A percentile compares a stretch with the other conserved stretches of the same genome.
phyloP scores from a whole-genome alignment of 2,797 vertebrate species.

The Micropoecilia bifurca region DNA sequence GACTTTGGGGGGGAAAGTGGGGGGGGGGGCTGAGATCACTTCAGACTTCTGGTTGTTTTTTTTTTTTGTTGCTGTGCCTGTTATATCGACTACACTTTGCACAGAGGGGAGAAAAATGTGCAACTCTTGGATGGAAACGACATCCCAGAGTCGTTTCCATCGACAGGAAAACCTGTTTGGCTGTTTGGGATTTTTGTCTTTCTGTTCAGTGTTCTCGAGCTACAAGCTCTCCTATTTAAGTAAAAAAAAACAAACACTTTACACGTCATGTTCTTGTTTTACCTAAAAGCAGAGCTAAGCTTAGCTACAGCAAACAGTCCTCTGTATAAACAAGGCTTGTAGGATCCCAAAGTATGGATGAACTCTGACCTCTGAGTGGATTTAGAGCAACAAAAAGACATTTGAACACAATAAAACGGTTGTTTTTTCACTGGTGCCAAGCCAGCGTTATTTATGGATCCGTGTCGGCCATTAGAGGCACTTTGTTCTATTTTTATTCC shows the following conservation, averaged over 20 bases:
- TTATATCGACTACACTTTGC: constrained; percentile 63
- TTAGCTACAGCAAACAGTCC: constrained; percentile 1
- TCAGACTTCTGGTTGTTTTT: constrained; percentile 54
- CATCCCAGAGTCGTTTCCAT: too few species aligned
- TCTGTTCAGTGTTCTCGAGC: constrained; percentile 19
- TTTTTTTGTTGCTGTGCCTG: constrained; percentile 65
- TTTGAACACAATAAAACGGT: constrained; percentile 11
- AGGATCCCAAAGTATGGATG: not conserved
- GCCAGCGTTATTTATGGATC: constrained; percentile 35
- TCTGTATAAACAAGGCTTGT: not conserved
- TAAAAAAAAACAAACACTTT: not conserved
- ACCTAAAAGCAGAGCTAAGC: constrained; percentile 19
- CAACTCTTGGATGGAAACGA: constrained; percentile 28
- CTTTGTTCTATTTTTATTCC: constrained; percentile 4
- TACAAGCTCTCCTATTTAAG: constrained; percentile 5
- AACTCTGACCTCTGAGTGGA: not conserved
- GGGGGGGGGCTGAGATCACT: constrained; percentile 59
- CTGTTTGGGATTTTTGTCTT: not conserved
- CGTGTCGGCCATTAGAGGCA: constrained; percentile 17
- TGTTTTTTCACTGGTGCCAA: constrained; percentile 14
- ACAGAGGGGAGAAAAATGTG: constrained; percentile 42
- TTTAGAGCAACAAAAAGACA: not conserved
- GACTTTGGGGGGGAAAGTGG: not conserved
- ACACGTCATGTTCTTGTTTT: constrained; percentile 3
- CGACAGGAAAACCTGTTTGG: not conserved